A percentile compares a stretch with the other conserved stretches of the same genome.
Conservation (phyloP, 2,888 invertebrate species). For the Macaria liturata region DNA sequence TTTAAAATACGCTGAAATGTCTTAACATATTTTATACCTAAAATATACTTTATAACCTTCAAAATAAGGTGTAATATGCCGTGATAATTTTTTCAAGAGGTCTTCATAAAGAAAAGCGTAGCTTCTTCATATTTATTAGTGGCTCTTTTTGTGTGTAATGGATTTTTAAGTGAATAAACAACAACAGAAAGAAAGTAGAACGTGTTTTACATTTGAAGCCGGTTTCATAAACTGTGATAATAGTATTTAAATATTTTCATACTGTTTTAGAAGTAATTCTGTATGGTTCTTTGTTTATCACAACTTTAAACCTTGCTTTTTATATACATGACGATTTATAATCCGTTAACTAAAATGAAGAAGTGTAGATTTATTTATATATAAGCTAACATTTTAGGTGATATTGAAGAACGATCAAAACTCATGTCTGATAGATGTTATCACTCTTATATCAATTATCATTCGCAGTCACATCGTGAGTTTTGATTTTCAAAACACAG, state of each 20-base stretch:
- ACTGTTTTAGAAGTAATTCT: background rate
- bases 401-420: too few species aligned
- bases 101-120: constrained; percentile 57
- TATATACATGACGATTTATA: too few species aligned
- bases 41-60: constrained; percentile 24
- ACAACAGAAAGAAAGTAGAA: constrained; percentile 48
- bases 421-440: too few species aligned
- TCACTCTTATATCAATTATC: too few species aligned
- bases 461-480: too few species aligned
- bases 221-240: constrained; percentile 34
- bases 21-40: constrained; percentile 36
- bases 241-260: constrained; percentile 7
- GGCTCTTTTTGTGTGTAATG: constrained; percentile 77
- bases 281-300: too few species aligned
- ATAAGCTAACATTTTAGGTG: too few species aligned
- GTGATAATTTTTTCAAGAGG: constrained; percentile 24
- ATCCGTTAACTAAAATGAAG: too few species aligned
- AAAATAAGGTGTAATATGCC: constrained; percentile 32
- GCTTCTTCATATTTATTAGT: constrained; percentile 74
- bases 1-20: constrained; percentile 69
- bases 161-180: constrained; percentile 80
- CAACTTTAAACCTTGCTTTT: too few species aligned
- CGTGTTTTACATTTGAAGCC: constrained; percentile 39
- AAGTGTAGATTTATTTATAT: too few species aligned
- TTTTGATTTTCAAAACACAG: too few species aligned